Conservation (phyloP, 2,113 vertebrate species). For the Phaethon lepturus region DNA sequence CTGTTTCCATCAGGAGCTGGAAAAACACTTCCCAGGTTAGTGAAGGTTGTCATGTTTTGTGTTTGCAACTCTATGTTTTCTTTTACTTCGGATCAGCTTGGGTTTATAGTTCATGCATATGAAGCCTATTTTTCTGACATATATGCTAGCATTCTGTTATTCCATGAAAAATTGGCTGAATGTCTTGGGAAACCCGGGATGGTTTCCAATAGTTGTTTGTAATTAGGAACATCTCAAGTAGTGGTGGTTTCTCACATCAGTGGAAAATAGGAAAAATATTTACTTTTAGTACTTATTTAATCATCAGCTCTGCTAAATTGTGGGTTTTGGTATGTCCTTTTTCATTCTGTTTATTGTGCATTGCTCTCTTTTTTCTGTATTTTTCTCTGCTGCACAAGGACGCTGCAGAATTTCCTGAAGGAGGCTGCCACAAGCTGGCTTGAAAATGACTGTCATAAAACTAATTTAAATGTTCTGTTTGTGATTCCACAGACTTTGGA, state of each 20-base stretch:
- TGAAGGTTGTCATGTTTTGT: neutral
- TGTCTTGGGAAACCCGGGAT: constrained; percentile 26
- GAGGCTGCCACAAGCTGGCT: neutral
- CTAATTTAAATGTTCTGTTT: neutral
- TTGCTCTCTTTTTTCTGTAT: neutral
- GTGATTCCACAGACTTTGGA: neutral
- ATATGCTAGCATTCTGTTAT: neutral
- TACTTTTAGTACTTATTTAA: neutral
- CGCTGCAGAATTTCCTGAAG: neutral
- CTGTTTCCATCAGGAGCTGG: neutral
- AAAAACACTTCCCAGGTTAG: neutral
- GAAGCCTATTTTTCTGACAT: neutral
- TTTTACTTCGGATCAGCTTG: neutral
- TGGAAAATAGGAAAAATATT: constrained; percentile 46
- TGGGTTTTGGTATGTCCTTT: neutral
- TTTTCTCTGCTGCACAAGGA: neutral
- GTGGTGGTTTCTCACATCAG: neutral
- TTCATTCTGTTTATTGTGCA: neutral
- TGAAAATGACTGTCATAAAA: neutral
- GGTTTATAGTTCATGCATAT: neutral
- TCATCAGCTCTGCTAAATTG: neutral
- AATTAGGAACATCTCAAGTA: constrained; percentile 40
- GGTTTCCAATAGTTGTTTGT: constrained; percentile 31
- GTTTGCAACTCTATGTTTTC: neutral
- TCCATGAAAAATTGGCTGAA: constrained; percentile 17